Evolutionary conservation across 2,888 invertebrate genomes (phyloP).

Genomic region (Hemithea aestivaria): DNA sequence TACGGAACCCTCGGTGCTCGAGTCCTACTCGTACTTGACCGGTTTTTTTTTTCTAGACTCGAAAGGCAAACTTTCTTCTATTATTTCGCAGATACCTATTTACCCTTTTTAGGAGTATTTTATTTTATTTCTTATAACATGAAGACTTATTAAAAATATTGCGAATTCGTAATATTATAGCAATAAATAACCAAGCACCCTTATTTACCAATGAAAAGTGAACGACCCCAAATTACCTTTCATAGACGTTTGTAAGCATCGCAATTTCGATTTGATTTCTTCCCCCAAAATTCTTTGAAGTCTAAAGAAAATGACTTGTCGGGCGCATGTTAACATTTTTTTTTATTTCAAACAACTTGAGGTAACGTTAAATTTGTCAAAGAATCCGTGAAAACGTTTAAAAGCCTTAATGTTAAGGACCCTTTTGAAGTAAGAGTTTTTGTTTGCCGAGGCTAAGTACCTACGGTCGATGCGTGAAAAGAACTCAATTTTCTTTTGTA

Average conservation of each 20-base stretch:
- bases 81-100: no score
- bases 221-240: conserved; percentile 11
- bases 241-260: conserved; percentile 7
- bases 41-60: no score
- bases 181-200: no score
- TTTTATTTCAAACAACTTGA: conserved; percentile 20
- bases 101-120: no score
- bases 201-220: background rate
- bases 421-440: conserved; percentile 25
- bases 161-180: no score
- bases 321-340: conserved; percentile 26
- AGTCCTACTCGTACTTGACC: no score
- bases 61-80: no score
- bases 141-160: no score
- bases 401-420: conserved; percentile 3
- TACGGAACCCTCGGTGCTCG: no score
- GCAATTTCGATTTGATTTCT: conserved; percentile 27
- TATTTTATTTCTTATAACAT: no score
- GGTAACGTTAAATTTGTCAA: conserved; percentile 32
- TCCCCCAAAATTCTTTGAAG: conserved; percentile 24
- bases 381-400: conserved; percentile 30
- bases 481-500: conserved; percentile 7
- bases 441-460: conserved; percentile 3
- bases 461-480: background rate
- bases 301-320: conserved; percentile 27